These are phyloP conservation scores for Camponotus floridanus DNA, from an alignment of 1,140 invertebrate genomes.

Conservation along the genomic window DNA sequence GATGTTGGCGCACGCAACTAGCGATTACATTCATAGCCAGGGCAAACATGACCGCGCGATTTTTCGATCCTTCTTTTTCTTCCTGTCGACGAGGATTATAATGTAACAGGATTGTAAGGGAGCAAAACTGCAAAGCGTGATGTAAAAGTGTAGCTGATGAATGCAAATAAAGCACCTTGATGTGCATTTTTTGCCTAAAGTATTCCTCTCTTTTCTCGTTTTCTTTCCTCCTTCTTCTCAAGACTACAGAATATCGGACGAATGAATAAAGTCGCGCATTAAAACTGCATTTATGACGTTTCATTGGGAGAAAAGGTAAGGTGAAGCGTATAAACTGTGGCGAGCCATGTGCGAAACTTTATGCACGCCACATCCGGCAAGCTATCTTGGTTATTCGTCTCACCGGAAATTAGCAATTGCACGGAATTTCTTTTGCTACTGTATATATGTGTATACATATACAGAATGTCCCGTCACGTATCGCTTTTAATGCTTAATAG, in stretches of 20 bases:
- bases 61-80: conserved; percentile 11
- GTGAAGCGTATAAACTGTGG: conserved; percentile 11
- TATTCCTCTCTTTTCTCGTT: not conserved
- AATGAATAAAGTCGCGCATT: conserved; percentile 21
- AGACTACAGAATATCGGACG: not conserved
- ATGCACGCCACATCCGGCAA: not conserved
- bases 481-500: no score
- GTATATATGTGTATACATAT: not conserved
- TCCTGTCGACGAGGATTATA: not conserved
- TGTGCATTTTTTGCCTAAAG: not conserved
- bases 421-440: conserved; percentile 10
- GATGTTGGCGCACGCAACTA: not conserved
- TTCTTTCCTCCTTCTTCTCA: no score
- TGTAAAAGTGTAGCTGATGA: not conserved
- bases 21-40: conserved; percentile 27
- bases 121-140: not conserved
- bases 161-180: conserved; percentile 8
- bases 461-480: no score
- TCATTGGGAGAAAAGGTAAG: not conserved
- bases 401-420: not conserved
- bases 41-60: conserved; percentile 10
- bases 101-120: conserved; percentile 12
- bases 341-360: conserved; percentile 49
- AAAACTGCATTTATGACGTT: conserved; percentile 51
- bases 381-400: not conserved